Percentiles rank a stretch among this genome's conserved stretches.
Conservation (phyloP, 2,797 vertebrate species). For the Pangasius krempfi region DNA sequence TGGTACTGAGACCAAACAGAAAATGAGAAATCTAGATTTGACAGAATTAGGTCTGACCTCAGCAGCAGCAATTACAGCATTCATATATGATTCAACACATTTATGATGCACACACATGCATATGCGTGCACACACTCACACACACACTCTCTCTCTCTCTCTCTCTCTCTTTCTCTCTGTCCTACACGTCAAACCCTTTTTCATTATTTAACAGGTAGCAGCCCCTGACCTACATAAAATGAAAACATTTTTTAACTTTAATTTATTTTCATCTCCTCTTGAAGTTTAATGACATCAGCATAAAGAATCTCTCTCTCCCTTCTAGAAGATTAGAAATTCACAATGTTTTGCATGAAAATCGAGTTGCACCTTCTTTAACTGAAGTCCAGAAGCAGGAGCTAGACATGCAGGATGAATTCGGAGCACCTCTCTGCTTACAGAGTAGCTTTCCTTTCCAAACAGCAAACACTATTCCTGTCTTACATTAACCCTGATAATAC, state of each 20-base stretch:
- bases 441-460: slow-evolving; percentile 2
- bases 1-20: neutral
- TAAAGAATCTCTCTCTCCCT: slow-evolving; percentile 23
- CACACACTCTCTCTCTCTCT: slow-evolving; percentile 29
- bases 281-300: slow-evolving; percentile 53
- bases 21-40: slow-evolving; percentile 23
- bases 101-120: slow-evolving; percentile 20
- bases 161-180: slow-evolving; percentile 21
- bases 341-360: slow-evolving; percentile 52
- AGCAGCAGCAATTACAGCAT: slow-evolving; percentile 41
- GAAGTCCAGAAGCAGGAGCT: slow-evolving; percentile 32
- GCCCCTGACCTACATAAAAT: slow-evolving; percentile 52
- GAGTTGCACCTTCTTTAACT: slow-evolving; percentile 13
- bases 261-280: slow-evolving; percentile 42
- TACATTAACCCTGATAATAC: neutral
- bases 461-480: neutral
- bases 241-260: slow-evolving; percentile 36
- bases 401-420: neutral
- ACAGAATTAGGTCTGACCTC: slow-evolving; percentile 21
- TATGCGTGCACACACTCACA: slow-evolving; percentile 17
- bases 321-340: slow-evolving; percentile 59
- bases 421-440: slow-evolving; percentile 11
- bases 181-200: slow-evolving; percentile 35
- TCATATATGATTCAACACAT: slow-evolving; percentile 34
- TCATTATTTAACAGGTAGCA: slow-evolving; percentile 54